phyloP scores from a whole-genome alignment of 2,797 vertebrate genomes.

The Stomatorhinus walkeri region DNA sequence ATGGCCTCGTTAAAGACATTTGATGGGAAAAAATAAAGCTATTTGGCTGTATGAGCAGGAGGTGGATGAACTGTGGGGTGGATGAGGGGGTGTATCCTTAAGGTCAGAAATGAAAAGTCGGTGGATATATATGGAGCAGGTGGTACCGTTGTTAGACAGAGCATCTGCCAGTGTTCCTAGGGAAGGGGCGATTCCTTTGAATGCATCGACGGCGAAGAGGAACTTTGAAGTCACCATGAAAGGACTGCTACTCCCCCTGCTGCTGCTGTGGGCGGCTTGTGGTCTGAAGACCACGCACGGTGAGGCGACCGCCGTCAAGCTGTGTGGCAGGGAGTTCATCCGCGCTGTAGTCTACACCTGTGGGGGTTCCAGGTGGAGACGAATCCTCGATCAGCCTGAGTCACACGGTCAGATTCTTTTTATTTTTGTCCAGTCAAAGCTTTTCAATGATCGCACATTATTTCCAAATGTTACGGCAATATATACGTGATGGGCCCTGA shows the following conservation, averaged over 20 bases:
- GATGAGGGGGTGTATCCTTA: conserved; percentile 26
- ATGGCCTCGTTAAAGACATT: conserved; percentile 23
- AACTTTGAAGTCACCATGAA: conserved; percentile 46
- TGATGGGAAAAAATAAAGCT: conserved; percentile 20
- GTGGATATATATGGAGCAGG: neutral
- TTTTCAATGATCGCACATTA: neutral
- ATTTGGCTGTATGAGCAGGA: conserved; percentile 4
- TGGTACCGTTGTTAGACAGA: neutral
- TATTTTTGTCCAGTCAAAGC: neutral
- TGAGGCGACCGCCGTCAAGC: conserved; percentile 38
- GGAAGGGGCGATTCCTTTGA: neutral
- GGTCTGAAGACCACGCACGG: conserved; percentile 33
- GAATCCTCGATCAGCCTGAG: conserved; percentile 37
- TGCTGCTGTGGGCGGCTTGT: conserved; percentile 45
- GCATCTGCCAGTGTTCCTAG: neutral
- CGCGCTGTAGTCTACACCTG: conserved; percentile 60
- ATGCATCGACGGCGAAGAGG: conserved; percentile 10
- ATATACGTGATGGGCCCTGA: neutral
- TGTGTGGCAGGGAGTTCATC: conserved; percentile 59
- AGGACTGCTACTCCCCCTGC: conserved; percentile 32
- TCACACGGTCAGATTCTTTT: conserved; percentile 40
- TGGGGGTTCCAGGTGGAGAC: conserved; percentile 63
- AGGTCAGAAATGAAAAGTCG: neutral
- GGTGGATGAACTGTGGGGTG: conserved; percentile 12
- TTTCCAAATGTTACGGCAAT: neutral